Evolutionary conservation across 2,113 vertebrate genomes (phyloP), one percentile per base, ranked within the genome.

Genomic region (Odocoileus hemionus): DNA sequence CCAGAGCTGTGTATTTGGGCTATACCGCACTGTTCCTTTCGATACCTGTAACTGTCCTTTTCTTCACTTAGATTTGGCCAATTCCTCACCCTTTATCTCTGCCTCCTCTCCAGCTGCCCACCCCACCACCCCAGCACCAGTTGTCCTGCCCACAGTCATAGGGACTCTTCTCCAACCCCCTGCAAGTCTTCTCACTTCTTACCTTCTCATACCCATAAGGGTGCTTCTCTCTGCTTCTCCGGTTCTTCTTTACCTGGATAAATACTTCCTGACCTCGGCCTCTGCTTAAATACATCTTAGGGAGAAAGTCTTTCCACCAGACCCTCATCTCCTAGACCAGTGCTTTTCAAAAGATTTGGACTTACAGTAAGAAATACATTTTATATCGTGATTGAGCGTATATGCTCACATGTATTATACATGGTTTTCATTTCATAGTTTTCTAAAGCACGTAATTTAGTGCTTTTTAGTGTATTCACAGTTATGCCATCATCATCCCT

Each of bases 71-170:
- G 25, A 15, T 70, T 33, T 30, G 55, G n/a, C 33, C 16, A 52
- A 23, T 50, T 78, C 3, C 6, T 4, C 21, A 13, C 26, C 17
- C 45, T 89, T 39, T n/a, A 47, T 26, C 28, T 83, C 13, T 6
- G 15, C n/a, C 19, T 80, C 14, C 8, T 61, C 23, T 45, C 33
- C 4, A 25, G 25, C 8, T 16, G 17, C 52, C 13, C 7, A 10
- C 26, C 2, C 11, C 0, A 0, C 36, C n/a, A 70, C n/a, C n/a
- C 36, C 10, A 13, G n/a, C 67, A 0, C 5, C 3, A 3, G 13
- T 6, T 26, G 5, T 17, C 25, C 30, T 50, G 23, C 12, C 6
- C 17, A 5, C 5, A 52, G 54, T 14, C 55, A 45, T 0, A 16
- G 47, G 12, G 9, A 12, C 3, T n/a, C 84, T 78, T 57, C 74